Evolutionary conservation across 2,888 invertebrate species (phyloP), one percentile per base, ranked within the genome.

Genomic region (Aphodius sticticus): DNA sequence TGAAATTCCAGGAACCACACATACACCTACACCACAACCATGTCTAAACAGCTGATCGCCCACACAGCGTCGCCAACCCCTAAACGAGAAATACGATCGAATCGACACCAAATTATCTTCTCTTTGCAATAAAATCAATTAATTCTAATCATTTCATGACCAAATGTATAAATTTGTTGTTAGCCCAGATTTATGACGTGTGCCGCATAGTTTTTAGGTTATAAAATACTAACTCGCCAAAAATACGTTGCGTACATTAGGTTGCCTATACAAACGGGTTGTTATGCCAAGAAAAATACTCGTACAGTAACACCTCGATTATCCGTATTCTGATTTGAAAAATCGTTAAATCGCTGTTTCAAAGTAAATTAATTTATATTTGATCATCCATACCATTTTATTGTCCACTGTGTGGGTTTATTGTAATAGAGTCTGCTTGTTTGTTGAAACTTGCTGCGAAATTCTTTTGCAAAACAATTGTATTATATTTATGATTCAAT

Each of bases 221-320:
- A 53, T 53, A 12, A 53, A 53, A 53, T 53, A 53, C 3, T 53
- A 2, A 53, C 53, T 53, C 12, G 12, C 53, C 3, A 53, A 53
- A 69, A 69, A 76, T 15, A 0, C 69, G 4, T 16, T 26, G 69
- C 16, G 70, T 70, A 70, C 69, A 77, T 14, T 70, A 36, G 70
- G 77, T 77, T 70, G 77, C 70, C 77, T 77, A 69, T 26, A 5
- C 26, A 53, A 9, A 9, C 2, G 53, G 15, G 69, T 12, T 38
- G 69, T 12, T 38, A 12, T 12, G 9, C 36, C 12, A 53, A 53
- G 7, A 5, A 53, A 53, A 53, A 53, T 53, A 53, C 0, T 53
- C 53, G 12, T 53, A 53, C 53, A 53, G 53, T 53, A 12, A 12
- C 1, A 53, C 53, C 53, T 53, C 53, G 53, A 2, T 53, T 53